A percentile compares a stretch with the other conserved stretches of the same genome.
Evolutionary conservation across 2,113 vertebrate species (phyloP).

Genomic region (Tetraodon nigroviridis): DNA sequence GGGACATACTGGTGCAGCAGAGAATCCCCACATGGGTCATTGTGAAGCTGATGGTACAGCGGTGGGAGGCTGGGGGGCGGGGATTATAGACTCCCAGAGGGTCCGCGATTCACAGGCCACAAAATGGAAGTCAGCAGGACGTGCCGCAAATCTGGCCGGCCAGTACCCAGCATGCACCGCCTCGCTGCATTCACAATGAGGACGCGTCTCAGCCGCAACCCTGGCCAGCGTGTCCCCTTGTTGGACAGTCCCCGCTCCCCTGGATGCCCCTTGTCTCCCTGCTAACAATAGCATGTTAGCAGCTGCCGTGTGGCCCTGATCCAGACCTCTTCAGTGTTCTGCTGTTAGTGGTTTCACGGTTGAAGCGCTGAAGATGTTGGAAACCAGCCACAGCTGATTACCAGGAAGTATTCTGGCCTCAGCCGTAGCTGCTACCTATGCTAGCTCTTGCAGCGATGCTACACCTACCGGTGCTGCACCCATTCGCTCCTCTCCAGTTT

Average conservation of each 20-base stretch:
- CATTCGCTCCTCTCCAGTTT: too few species aligned
- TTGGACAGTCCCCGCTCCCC: constrained; percentile 62
- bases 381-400: too few species aligned
- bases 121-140: constrained; percentile 78
- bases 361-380: too few species aligned
- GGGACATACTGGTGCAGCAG: constrained; percentile 60
- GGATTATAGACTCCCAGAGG: constrained; percentile 79
- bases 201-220: constrained; percentile 14
- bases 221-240: constrained; percentile 49
- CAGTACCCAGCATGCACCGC: constrained; percentile 58
- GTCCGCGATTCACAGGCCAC: constrained; percentile 68
- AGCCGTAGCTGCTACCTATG: too few species aligned
- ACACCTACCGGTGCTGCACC: too few species aligned
- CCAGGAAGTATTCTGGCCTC: too few species aligned
- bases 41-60: constrained; percentile 55
- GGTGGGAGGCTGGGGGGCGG: constrained; percentile 24
- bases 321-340: too few species aligned
- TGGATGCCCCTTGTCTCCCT: constrained; percentile 44
- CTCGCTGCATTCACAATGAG: constrained; percentile 53
- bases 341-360: too few species aligned
- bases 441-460: too few species aligned
- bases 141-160: constrained; percentile 62
- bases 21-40: constrained; percentile 59
- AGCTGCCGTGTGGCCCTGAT: background rate
- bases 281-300: constrained; percentile 55